A percentile compares a stretch with the other conserved stretches of the same genome.
Evolutionary conservation across 2,797 vertebrate species (phyloP).

Genomic region (Crenuchus spilurus): DNA sequence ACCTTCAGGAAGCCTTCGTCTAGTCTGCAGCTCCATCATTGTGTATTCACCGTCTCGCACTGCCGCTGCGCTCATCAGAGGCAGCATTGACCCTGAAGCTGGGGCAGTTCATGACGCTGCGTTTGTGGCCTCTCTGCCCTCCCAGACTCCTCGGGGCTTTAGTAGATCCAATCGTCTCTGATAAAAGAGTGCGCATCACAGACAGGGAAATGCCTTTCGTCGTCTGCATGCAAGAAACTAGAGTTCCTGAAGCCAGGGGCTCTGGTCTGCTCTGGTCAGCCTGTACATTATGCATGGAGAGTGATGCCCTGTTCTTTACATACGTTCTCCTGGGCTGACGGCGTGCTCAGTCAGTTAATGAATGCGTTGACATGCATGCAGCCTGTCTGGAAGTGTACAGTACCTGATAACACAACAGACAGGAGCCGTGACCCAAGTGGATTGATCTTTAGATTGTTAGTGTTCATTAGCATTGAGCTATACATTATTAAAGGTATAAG

Average conservation of each 20-base stretch:
- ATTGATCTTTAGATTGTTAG: too few species aligned
- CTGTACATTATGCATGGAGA: constrained; percentile 31
- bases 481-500: too few species aligned
- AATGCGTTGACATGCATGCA: background rate
- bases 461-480: too few species aligned
- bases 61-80: constrained; percentile 21
- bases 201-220: background rate
- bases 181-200: constrained; percentile 9
- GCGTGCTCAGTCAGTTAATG: constrained; percentile 9
- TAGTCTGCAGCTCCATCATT: background rate
- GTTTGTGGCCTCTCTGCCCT: constrained; percentile 2
- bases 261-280: background rate
- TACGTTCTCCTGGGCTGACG: constrained; percentile 11
- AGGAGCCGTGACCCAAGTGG: too few species aligned
- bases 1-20: background rate
- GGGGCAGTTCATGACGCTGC: constrained; percentile 14
- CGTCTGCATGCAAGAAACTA: background rate
- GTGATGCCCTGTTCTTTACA: constrained; percentile 16
- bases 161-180: constrained; percentile 2
- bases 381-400: background rate
- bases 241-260: background rate
- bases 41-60: constrained; percentile 26
- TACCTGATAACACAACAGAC: constrained; percentile 1
- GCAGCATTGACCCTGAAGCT: constrained; percentile 21
- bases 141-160: constrained; percentile 28